Conservation (phyloP, 2,113 vertebrate species). For the Syrmaticus mikado region DNA sequence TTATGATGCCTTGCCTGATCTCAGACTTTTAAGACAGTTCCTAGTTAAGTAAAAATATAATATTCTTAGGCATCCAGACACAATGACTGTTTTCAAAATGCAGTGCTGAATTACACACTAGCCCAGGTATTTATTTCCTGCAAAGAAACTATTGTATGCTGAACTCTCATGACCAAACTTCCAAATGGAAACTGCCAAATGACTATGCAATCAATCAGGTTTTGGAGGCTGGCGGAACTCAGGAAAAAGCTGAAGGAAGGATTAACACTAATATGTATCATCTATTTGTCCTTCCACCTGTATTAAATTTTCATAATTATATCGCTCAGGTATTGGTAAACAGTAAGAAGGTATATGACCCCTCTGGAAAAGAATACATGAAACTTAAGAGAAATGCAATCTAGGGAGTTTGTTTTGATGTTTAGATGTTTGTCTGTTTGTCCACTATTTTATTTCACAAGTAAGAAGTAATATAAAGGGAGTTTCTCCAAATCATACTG, state of each 20-base stretch:
- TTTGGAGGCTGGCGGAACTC: background rate
- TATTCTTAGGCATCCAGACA: background rate
- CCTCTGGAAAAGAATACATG: background rate
- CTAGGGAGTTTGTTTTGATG: background rate
- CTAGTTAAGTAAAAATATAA: background rate
- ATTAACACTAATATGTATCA: accelerated
- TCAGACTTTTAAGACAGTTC: background rate
- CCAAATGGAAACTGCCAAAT: background rate
- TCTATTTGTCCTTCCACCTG: background rate
- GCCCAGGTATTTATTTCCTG: background rate
- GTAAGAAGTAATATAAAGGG: background rate
- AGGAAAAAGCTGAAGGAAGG: background rate
- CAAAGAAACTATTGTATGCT: background rate
- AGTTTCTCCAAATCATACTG: background rate
- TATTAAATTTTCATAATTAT: background rate
- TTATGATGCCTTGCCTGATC: background rate
- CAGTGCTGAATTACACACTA: background rate
- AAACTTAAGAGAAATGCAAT: background rate
- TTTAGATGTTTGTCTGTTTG: background rate
- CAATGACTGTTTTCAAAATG: background rate
- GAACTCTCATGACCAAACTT: background rate
- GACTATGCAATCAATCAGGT: background rate
- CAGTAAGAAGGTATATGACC: accelerated
- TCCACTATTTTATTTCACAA: background rate
- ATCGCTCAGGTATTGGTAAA: background rate